phyloP scores from a whole-genome alignment of 2,797 vertebrate genomes.

The Okamejei kenojei region DNA sequence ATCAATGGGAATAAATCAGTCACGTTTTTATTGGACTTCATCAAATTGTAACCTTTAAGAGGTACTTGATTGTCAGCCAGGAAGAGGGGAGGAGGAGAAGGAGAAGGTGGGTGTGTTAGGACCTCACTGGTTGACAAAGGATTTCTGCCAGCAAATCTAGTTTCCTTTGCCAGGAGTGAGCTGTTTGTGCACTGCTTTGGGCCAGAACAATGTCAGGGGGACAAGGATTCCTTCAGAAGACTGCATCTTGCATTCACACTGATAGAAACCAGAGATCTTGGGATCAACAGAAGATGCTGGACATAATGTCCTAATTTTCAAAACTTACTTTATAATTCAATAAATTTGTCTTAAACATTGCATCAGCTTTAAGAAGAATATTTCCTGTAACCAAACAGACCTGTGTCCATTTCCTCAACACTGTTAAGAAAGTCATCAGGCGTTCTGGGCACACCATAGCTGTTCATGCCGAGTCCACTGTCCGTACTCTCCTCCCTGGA shows the following conservation, averaged over 20 bases:
- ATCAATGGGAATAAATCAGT: no score
- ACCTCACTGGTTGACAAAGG: background rate
- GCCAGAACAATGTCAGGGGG: no score
- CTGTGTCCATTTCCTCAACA: slow-evolving; percentile 98
- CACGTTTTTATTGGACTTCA: no score
- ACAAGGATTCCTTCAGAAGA: no score
- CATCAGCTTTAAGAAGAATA: slow-evolving; percentile 4
- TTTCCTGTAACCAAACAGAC: slow-evolving; percentile 51
- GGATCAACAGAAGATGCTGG: background rate
- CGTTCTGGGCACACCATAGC: slow-evolving; percentile 94
- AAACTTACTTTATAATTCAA: background rate
- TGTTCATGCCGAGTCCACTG: slow-evolving; percentile 96
- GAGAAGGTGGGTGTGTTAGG: background rate
- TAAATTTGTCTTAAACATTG: background rate
- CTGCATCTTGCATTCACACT: no score
- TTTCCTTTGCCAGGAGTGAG: no score
- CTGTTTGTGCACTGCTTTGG: no score
- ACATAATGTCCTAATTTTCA: background rate
- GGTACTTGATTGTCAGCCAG: no score
- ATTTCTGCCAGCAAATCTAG: no score
- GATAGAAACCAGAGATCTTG: no score
- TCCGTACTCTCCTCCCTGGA: slow-evolving; percentile 97
- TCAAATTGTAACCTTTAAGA: no score
- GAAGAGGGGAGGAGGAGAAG: no score
- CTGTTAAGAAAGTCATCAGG: slow-evolving; percentile 98